These are phyloP conservation scores for Sphaerophoria rueppellii DNA, from an alignment of 2,888 invertebrate species.

Conservation along the genomic window DNA sequence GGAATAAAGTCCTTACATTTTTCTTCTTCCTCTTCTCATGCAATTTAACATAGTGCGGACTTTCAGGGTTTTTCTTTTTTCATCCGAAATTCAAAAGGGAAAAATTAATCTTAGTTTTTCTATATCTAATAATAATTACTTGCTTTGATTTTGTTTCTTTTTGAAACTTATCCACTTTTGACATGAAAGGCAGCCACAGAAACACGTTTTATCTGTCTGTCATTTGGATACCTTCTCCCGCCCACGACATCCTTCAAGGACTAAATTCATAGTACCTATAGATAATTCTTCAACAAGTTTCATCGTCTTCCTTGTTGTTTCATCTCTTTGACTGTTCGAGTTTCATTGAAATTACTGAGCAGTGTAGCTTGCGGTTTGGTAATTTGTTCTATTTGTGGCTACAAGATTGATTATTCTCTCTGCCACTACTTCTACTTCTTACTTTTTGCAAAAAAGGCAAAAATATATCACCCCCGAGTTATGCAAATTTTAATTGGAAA, in stretches of 20 bases:
- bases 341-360: conserved; percentile 28
- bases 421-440: background rate
- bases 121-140: conserved; percentile 56
- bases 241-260: conserved; percentile 17
- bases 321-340: background rate
- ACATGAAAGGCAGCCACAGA: background rate
- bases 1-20: background rate
- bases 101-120: conserved; percentile 55
- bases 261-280: conserved; percentile 43
- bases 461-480: conserved; percentile 28
- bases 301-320: background rate
- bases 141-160: conserved; percentile 18
- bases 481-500: conserved; percentile 43
- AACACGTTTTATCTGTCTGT: background rate
- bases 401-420: conserved; percentile 61
- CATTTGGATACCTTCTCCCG: background rate
- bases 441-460: background rate
- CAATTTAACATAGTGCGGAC: conserved; percentile 6
- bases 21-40: background rate
- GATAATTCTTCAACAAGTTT: conserved; percentile 60
- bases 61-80: conserved; percentile 11
- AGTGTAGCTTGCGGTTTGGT: conserved; percentile 50
- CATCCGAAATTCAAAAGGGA: conserved; percentile 22
- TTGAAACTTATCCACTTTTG: conserved; percentile 22
- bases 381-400: conserved; percentile 65